phyloP scores from a whole-genome alignment of 2,797 vertebrate species.

The Tamandua tetradactyla region DNA sequence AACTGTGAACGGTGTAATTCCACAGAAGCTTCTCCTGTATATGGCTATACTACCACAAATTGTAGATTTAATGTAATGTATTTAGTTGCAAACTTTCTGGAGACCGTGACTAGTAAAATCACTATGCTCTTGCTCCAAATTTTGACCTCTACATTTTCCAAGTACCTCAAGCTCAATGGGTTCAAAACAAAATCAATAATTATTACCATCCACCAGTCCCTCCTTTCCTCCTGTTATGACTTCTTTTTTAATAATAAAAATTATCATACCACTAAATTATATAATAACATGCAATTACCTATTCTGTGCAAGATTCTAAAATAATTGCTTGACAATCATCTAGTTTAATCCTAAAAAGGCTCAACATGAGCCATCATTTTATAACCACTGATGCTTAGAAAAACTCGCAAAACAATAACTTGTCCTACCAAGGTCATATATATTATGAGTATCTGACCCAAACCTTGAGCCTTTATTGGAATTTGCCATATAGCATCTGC shows the following conservation, averaged over 20 bases:
- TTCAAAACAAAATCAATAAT: constrained; percentile 36
- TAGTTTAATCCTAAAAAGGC: not conserved
- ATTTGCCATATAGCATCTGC: not conserved
- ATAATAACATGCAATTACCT: not conserved
- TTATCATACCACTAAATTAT: not conserved
- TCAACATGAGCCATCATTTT: not conserved
- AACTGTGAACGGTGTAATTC: not conserved
- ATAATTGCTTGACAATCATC: not conserved
- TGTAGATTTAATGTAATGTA: not conserved
- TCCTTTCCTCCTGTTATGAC: not conserved
- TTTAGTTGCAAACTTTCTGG: not conserved
- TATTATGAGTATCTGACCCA: not conserved
- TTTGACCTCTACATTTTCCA: not conserved
- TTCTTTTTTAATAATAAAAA: not conserved
- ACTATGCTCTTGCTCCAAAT: not conserved
- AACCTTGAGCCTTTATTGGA: not conserved
- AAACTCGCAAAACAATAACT: not conserved
- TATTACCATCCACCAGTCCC: not conserved
- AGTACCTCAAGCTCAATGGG: not conserved
- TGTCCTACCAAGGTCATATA: too few species aligned
- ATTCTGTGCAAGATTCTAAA: not conserved
- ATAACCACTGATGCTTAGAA: not conserved
- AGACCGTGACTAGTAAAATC: not conserved
- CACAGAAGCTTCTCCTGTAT: too few species aligned
- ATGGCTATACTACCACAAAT: not conserved